Base-by-base conservation (phyloP, 2,888 invertebrate species). In the Eupsilia transversa region DNA sequence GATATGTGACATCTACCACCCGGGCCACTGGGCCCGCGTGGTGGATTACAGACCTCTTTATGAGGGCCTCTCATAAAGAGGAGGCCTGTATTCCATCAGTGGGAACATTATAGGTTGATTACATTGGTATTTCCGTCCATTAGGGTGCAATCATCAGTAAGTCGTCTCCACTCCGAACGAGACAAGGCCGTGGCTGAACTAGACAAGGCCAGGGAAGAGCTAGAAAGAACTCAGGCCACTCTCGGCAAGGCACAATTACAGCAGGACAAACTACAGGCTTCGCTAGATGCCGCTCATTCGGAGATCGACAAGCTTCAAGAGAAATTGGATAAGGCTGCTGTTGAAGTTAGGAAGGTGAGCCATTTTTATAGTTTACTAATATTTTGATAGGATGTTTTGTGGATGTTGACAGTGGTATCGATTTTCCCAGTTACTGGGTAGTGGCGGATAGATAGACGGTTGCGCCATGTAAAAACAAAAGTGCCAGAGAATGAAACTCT, bases 261-360 rank as follows among this genome's bases (percentile, higher is more conserved):
- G 91, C 98, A 98, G 92, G 99, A 99, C 95, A 99, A 99, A 94
- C 96, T 99, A 71, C 99, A 99, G 94, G 98, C 98, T 84, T 96
- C 98, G 20, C 96, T 99, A 86, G 99, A 99, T 94, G 98, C 98
- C 91, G 98, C 98, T 33, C 99, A 99, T 93, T 98, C 98, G 72
- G 99, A 99, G 92, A 97, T 98, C 70, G 99, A 99, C 93, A 98
- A 99, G 91, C 96, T 99, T 72, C 99, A 99, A 94, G 99, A 99
- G 93, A 98, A 98, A 89, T 95, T 98, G 81, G 99, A 99, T 94
- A 98, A 99, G 94, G 96, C 98, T 64, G 97, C 97, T 83, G 97
- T 97, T 79, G 99, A 99, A 97, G 97, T 98, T 80, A 97, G 99
- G 91, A 98, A 98, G 97, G 98, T 98, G 90, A 96, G 97, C 84